Evolutionary conservation across 1,140 invertebrate species (phyloP).

Genomic region (Coenobita brevimanus): DNA sequence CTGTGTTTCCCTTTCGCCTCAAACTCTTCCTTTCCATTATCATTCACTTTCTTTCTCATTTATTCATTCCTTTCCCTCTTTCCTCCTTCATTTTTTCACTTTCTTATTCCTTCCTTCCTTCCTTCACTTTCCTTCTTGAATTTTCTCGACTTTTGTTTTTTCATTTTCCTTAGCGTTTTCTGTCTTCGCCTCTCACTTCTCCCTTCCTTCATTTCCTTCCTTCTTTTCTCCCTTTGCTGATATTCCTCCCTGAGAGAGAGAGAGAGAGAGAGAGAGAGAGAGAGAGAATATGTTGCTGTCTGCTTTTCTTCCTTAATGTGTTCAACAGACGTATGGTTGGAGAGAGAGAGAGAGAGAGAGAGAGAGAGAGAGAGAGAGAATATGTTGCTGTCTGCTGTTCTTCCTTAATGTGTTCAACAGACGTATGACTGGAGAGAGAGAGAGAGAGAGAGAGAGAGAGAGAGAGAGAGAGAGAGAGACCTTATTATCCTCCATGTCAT

Average conservation of each 20-base stretch:
- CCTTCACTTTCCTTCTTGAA: too few species aligned
- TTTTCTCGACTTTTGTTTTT: neutral
- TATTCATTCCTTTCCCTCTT: neutral
- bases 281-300: too few species aligned
- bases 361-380: constrained; percentile 23
- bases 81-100: neutral
- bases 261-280: neutral
- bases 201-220: too few species aligned
- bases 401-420: too few species aligned
- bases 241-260: too few species aligned
- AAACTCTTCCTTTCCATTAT: neutral
- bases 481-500: too few species aligned
- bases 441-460: constrained; percentile 22
- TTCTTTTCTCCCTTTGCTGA: too few species aligned
- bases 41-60: neutral
- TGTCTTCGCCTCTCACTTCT: too few species aligned
- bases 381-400: too few species aligned
- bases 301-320: neutral
- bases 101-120: neutral
- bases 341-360: constrained; percentile 14
- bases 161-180: neutral
- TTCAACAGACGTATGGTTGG: neutral
- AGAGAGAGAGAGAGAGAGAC: too few species aligned
- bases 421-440: too few species aligned
- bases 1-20: too few species aligned